Evolutionary conservation across 2,797 vertebrate genomes (phyloP).

Genomic region (Rhynchotus rufescens): DNA sequence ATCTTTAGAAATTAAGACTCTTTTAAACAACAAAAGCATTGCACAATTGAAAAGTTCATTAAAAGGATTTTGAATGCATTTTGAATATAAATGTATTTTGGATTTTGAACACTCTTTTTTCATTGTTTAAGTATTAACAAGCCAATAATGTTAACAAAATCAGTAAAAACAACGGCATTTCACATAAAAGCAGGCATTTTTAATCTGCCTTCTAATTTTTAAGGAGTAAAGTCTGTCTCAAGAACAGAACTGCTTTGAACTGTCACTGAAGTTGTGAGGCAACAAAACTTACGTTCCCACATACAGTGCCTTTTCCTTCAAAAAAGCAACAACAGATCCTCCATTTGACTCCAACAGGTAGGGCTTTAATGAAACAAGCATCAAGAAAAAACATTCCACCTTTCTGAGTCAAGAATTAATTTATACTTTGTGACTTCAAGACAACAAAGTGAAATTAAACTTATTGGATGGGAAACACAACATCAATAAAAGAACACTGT

Average conservation of each 20-base stretch:
- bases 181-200: not conserved
- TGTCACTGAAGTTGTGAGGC: not conserved
- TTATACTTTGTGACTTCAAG: conserved; percentile 40
- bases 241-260: fast-evolving
- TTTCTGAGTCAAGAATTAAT: conserved; percentile 33
- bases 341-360: not conserved
- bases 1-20: not conserved
- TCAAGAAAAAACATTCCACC: not conserved
- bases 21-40: not conserved
- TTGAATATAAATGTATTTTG: not conserved
- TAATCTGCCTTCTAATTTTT: not conserved
- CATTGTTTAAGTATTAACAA: not conserved
- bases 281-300: not conserved
- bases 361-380: conserved; percentile 22
- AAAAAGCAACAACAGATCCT: not conserved
- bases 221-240: not conserved
- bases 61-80: not conserved
- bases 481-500: not conserved
- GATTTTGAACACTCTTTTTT: not conserved
- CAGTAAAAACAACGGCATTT: not conserved
- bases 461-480: conserved; percentile 35
- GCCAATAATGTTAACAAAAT: not conserved
- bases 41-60: not conserved
- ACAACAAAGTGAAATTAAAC: conserved; percentile 44
- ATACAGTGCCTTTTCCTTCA: not conserved